Base-by-base conservation (phyloP, 2,888 invertebrate genomes). In the Hipparchia sbordonii region DNA sequence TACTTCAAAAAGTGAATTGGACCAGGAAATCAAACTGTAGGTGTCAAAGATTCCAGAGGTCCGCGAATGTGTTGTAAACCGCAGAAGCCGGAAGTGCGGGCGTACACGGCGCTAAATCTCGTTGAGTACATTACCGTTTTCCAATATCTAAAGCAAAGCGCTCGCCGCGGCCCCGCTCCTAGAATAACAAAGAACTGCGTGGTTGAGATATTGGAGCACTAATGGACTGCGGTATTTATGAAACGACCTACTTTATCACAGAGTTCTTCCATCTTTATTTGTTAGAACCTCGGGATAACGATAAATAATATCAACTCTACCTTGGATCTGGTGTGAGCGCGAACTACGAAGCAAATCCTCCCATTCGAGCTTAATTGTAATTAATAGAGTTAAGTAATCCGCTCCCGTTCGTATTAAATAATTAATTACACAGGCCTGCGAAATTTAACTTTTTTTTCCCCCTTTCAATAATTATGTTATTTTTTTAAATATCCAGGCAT, bases 151-250 rank as follows among this genome's bases (percentile, higher is more conserved):
- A 89, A 89, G 89, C 88, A 86, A 84, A 88, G 88, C 86, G 85
- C 87, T 88, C 86, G 83, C 86, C 80, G 81, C 81, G 82, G 82
- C 81, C 84, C 85, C 85, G 84, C 89, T 89, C 89, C 86, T 87
- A 85, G 88, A 90, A 91, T 92, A 89, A 91, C 90, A 93, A 93
- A 92, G 90, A 91, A 90, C 87, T 89, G 89, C 85, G 88, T 88
- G 84, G 84, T 86, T 88, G 84, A 88, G 88, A 89, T 90, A 90
- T 90, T 88, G 88, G 82, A 87, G 83, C 86, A 82, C 88, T 91
- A 92, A 92, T 91, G 89, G 90, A 89, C 87, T 87, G 79, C 79
- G 83, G 86, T 87, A 87, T 90, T 88, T 89, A 88, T 88, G 84
- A 86, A 85, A 84, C 87, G 85, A 85, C 85, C 82, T 84, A 85